These are phyloP conservation scores for Onychomys arenicola DNA, from an alignment of 2,797 vertebrate genomes.

Conservation along the genomic window DNA sequence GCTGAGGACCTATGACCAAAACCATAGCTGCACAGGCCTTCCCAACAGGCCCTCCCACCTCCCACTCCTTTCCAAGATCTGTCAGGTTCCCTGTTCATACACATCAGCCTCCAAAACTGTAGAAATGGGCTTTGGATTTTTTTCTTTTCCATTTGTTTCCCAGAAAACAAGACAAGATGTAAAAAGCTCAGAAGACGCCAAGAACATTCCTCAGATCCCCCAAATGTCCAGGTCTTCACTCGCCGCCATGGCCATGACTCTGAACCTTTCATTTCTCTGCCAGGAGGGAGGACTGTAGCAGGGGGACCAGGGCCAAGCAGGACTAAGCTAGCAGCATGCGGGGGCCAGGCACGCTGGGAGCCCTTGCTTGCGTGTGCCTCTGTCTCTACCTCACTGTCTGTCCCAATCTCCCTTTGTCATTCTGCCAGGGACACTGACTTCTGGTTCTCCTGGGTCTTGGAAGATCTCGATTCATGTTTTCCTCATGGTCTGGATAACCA, in stretches of 20 bases:
- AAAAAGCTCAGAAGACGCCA: conserved; percentile 63
- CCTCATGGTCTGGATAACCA: neutral
- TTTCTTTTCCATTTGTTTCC: conserved; percentile 43
- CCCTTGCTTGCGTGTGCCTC: neutral
- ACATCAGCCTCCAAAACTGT: conserved; percentile 25
- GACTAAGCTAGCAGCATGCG: neutral
- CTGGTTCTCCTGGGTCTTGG: neutral
- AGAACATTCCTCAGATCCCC: conserved; percentile 71
- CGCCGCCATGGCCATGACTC: neutral
- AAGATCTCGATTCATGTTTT: rapidly evolving
- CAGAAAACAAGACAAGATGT: conserved; percentile 71
- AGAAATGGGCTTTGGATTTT: neutral
- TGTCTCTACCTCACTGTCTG: neutral
- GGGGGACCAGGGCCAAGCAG: neutral
- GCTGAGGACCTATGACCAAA: rapidly evolving
- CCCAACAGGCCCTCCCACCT: rapidly evolving
- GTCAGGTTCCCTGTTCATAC: neutral
- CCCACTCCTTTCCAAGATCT: neutral
- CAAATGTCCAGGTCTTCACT: conserved; percentile 54
- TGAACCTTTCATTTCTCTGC: neutral
- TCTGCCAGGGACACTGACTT: neutral
- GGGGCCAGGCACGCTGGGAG: too few relatives aligned
- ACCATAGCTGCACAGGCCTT: rapidly evolving
- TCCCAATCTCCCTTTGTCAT: neutral
- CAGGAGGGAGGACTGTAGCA: rapidly evolving